Evolutionary conservation across 1,140 invertebrate species (phyloP), one percentile per base, ranked within the genome.

Genomic region (Coptotermes formosanus): DNA sequence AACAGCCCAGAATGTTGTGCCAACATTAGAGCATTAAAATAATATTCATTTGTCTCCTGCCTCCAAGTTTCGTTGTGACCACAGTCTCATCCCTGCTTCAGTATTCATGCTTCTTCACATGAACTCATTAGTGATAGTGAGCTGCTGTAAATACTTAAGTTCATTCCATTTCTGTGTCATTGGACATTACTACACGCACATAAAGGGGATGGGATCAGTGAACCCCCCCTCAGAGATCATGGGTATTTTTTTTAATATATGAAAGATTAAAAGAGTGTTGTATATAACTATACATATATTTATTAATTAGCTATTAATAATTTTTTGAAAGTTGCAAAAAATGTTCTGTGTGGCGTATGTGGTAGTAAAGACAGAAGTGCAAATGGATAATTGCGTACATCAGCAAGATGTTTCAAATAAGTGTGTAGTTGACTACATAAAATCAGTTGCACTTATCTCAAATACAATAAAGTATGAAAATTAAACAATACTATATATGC

Each of bases 121-220:
- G 2, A n/a, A 75, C 25, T 75, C 64, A 75, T n/a, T 75, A 30
- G n/a, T 30, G 16, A 30, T 75, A 75, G 64, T 75, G 25, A 75
- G 14, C 25, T 75, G 64, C n/a, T 75, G 64, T 75, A 75, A 25
- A 75, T 75, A 75, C 64, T 75, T n/a, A 75, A 25, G 25, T 75
- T 75, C 64, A 75, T 75, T 75, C 64, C 64, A 75, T 30, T 30
- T 75, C 64, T 75, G 64, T 64, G 59, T 75, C 25, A 30, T 75
- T 75, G 25, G 64, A 75, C n/a, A 75, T 75, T 75, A 75, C n/a
- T 75, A 75, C n/a, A 75, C 64, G 64, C 64, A 75, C 64, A 75
- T 75, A 75, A 75, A 75, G 64, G 64, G 64, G 25, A 75, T 30
- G 59, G 64, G 64, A 2, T 30, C 9, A 75, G 8, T 75, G 9